These are phyloP conservation scores for Tadarida brasiliensis DNA, from an alignment of 2,797 vertebrate species.

Conservation along the genomic window DNA sequence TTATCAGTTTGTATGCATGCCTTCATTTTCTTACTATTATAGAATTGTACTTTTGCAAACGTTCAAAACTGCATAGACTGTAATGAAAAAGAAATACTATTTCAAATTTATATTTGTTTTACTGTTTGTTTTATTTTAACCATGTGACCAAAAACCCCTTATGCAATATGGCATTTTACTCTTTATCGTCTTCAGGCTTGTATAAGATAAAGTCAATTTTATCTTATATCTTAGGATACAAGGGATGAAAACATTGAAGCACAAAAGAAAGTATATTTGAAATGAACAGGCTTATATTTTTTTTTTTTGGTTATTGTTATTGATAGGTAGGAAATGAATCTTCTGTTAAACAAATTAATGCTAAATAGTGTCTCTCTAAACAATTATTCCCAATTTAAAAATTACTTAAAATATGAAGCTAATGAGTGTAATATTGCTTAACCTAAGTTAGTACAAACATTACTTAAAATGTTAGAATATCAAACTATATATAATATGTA, in stretches of 20 bases:
- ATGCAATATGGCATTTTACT: neutral
- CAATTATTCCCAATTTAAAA: neutral
- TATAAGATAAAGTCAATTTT: neutral
- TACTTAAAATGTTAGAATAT: slow-evolving; percentile 5
- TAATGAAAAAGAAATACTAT: slow-evolving; percentile 26
- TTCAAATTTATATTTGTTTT: neutral
- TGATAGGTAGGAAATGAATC: neutral
- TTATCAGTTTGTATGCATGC: neutral
- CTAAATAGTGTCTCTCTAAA: slow-evolving; percentile 10
- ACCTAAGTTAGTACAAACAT: slow-evolving; percentile 21
- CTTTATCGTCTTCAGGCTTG: neutral
- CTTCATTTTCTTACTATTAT: neutral
- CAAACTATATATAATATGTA: neutral
- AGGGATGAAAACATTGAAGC: neutral
- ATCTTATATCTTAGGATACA: neutral
- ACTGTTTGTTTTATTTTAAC: neutral
- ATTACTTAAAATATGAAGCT: neutral
- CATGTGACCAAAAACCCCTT: neutral
- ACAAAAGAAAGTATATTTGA: neutral
- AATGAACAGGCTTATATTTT: neutral
- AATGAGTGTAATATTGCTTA: slow-evolving; percentile 24
- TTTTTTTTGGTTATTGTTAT: neutral
- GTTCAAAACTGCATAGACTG: neutral
- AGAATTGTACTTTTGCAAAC: neutral
- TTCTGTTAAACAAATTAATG: slow-evolving; percentile 50